These are phyloP conservation scores for Oscheius sp. DNA, from an alignment of 2,888 invertebrate species.

Conservation along the genomic window DNA sequence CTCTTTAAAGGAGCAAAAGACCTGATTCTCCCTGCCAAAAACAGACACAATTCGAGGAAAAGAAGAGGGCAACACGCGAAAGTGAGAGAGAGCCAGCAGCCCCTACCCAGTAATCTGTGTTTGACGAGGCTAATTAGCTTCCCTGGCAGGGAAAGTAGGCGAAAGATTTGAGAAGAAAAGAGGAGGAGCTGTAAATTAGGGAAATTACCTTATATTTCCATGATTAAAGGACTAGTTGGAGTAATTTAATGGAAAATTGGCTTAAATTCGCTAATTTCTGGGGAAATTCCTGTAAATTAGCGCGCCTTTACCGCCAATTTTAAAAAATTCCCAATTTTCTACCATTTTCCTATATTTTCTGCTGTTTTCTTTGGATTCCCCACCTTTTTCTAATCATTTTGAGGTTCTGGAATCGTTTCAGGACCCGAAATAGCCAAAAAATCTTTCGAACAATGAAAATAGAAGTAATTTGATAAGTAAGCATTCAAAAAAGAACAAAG, in stretches of 20 bases:
- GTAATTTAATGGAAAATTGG: too few species aligned
- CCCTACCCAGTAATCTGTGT: background rate
- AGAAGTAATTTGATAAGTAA: conserved; percentile 2
- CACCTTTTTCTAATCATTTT: too few species aligned
- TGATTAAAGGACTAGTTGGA: background rate
- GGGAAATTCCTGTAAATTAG: too few species aligned
- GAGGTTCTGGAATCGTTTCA: too few species aligned
- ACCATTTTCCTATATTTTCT: too few species aligned
- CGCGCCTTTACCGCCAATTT: too few species aligned
- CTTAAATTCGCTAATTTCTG: too few species aligned
- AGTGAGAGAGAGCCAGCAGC: background rate
- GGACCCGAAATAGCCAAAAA: background rate
- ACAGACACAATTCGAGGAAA: background rate
- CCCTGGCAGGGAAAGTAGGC: background rate
- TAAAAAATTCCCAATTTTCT: too few species aligned
- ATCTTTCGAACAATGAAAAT: conserved; percentile 10
- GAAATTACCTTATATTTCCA: background rate
- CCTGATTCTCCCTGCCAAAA: background rate
- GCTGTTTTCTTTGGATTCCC: too few species aligned
- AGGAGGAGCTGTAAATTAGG: conserved; percentile 1
- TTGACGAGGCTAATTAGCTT: background rate
- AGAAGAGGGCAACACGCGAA: background rate
- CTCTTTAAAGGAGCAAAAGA: background rate
- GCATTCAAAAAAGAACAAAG: background rate
- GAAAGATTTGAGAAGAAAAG: background rate